A percentile compares a stretch with the other conserved stretches of the same genome.
Evolutionary conservation across 2,888 invertebrate genomes (phyloP).

Genomic region (Habrosyne pyritoides): DNA sequence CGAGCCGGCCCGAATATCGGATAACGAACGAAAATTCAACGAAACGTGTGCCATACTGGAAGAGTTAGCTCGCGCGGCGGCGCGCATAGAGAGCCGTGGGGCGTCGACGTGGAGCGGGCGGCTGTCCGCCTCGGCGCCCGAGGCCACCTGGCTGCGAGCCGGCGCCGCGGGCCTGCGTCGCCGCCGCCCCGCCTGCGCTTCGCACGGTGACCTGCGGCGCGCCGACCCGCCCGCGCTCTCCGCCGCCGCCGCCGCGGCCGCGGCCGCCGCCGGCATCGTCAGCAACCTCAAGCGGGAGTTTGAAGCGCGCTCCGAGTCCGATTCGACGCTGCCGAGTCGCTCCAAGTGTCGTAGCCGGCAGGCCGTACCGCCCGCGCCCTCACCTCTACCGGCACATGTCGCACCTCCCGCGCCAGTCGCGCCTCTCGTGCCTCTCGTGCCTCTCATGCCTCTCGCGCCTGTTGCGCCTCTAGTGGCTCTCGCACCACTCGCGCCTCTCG

Average conservation of each 20-base stretch:
- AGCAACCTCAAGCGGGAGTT: conserved; percentile 94
- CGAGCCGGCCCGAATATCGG: conserved; percentile 47
- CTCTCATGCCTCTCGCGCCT: too few relatives aligned
- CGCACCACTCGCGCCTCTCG: too few relatives aligned
- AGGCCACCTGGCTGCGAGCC: conserved; percentile 57
- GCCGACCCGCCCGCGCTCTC: conserved; percentile 39
- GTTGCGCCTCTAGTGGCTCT: too few relatives aligned
- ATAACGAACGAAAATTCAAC: conserved; percentile 75
- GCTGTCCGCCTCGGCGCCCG: conserved; percentile 86
- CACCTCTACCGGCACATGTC: too few relatives aligned
- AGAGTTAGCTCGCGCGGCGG: conserved; percentile 77
- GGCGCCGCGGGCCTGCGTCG: conserved; percentile 70
- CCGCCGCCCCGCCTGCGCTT: conserved; percentile 66
- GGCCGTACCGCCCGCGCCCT: conserved; percentile 22
- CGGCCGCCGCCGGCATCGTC: conserved; percentile 87
- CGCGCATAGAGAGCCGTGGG: conserved; percentile 66
- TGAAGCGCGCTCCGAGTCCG: conserved; percentile 85
- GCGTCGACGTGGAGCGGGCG: conserved; percentile 75
- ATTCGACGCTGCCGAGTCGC: conserved; percentile 43
- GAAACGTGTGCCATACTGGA: conserved; percentile 85
- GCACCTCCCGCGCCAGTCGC: too few relatives aligned
- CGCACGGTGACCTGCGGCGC: conserved; percentile 72
- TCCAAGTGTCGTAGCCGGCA: conserved; percentile 39
- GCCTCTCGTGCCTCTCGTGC: too few relatives aligned
- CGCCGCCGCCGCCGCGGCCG: conserved; percentile 34